A percentile compares a stretch with the other conserved stretches of the same genome.
phyloP scores from a whole-genome alignment of 92 coral and sea anemone species.

The Phymanthus crucifer region DNA sequence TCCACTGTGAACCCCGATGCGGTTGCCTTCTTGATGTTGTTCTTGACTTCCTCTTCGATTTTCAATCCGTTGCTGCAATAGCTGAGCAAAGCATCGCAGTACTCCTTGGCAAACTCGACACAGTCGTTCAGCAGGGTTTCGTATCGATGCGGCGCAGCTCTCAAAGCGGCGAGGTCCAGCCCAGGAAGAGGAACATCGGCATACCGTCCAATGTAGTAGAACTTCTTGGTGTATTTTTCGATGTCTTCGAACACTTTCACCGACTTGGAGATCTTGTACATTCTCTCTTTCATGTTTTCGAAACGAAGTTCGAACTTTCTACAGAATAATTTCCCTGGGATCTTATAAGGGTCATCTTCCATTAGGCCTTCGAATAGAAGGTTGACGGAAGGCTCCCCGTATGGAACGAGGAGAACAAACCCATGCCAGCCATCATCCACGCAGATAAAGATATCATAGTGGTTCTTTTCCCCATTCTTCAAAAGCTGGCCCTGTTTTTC shows the following conservation, averaged over 20 bases:
- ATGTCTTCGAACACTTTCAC: conserved; percentile 52
- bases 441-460: conserved; percentile 79
- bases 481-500: conserved; percentile 44
- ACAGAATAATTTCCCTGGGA: conserved; percentile 59
- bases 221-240: conserved; percentile 50
- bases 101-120: conserved; percentile 90
- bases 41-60: conserved; percentile 63
- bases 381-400: conserved; percentile 29
- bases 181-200: conserved; percentile 54
- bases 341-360: conserved; percentile 70
- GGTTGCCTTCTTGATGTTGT: conserved; percentile 73
- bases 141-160: conserved; percentile 90
- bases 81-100: conserved; percentile 71
- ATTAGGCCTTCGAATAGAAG: conserved; percentile 23
- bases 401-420: conserved; percentile 68
- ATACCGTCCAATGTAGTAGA: conserved; percentile 76
- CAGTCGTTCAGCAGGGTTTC: conserved; percentile 78
- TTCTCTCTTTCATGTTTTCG: conserved; percentile 56
- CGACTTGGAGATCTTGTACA: conserved; percentile 76
- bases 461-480: conserved; percentile 42
- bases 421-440: conserved; percentile 79
- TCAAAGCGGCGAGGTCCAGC: conserved; percentile 71
- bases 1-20: conserved; percentile 90
- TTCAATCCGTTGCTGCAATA: conserved; percentile 70
- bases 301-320: conserved; percentile 67